Conservation (phyloP, 1,140 invertebrate species). For the Chrysoperla carnea region DNA sequence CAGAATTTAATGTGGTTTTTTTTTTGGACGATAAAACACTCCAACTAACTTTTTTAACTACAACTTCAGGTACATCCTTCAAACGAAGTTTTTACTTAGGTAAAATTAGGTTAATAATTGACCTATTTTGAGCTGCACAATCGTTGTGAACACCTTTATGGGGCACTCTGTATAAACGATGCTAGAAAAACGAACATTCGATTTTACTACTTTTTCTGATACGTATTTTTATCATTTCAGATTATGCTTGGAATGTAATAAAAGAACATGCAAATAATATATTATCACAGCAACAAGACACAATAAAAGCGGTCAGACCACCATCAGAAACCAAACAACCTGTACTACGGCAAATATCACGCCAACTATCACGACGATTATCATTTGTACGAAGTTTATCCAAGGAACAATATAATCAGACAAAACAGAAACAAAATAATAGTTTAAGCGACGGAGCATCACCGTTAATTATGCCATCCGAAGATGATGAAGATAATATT, state of each 20-base stretch:
- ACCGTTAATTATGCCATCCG: conserved; percentile 35
- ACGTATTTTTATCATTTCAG: conserved; percentile 12
- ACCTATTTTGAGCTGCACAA: too few relatives aligned
- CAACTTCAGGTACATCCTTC: too few relatives aligned
- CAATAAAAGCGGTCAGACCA: conserved; percentile 13
- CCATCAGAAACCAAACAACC: conserved; percentile 25
- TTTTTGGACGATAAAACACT: too few relatives aligned
- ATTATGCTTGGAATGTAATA: conserved; percentile 60
- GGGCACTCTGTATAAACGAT: too few relatives aligned
- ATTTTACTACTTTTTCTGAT: not conserved
- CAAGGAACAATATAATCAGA: conserved; percentile 36
- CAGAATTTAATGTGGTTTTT: too few relatives aligned
- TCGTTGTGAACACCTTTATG: too few relatives aligned
- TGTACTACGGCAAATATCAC: conserved; percentile 16
- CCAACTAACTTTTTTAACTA: too few relatives aligned
- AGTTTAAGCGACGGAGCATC: conserved; percentile 47
- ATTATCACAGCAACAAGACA: conserved; percentile 23
- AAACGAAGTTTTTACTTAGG: too few relatives aligned
- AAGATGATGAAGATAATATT: too few relatives aligned
- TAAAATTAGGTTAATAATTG: too few relatives aligned
- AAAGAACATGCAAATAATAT: conserved; percentile 47
- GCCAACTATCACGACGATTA: conserved; percentile 38
- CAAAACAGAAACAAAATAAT: conserved; percentile 27
- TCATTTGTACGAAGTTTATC: conserved; percentile 49
- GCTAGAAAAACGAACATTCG: too few relatives aligned